phyloP scores from a whole-genome alignment of 2,797 vertebrate genomes.

The Sebastes glaucus region DNA sequence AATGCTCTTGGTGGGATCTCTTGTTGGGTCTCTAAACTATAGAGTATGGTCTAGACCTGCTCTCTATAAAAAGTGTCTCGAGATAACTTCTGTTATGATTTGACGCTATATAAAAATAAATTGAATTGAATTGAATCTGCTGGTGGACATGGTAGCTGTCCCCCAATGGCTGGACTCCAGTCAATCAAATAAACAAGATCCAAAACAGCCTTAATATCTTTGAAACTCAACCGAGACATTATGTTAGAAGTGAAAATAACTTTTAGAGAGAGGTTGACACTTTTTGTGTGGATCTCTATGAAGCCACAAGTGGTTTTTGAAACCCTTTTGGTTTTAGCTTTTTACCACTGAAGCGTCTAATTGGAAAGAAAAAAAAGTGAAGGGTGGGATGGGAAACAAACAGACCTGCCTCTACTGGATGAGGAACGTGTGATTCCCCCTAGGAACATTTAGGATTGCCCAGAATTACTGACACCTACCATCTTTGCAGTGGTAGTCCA shows the following conservation, averaged over 20 bases:
- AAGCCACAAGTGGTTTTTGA: not conserved
- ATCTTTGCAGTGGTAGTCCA: slow-evolving; percentile 89
- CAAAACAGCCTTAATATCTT: not conserved
- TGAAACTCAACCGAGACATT: not conserved
- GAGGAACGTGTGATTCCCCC: not conserved
- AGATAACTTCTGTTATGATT: too few relatives aligned
- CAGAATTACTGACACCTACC: slow-evolving; percentile 76
- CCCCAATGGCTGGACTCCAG: not conserved
- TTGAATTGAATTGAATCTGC: too few relatives aligned
- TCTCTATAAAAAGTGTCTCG: too few relatives aligned
- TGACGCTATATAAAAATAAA: too few relatives aligned
- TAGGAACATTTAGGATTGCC: not conserved
- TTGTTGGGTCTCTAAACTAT: too few relatives aligned
- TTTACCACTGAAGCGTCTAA: not conserved
- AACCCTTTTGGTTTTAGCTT: not conserved
- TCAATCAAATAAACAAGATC: not conserved
- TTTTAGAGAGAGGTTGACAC: not conserved
- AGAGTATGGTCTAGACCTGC: too few relatives aligned
- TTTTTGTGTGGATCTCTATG: not conserved
- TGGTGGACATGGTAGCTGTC: not conserved
- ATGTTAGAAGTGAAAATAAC: not conserved
- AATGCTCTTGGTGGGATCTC: too few relatives aligned
- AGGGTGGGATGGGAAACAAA: not conserved
- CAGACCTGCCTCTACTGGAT: not conserved
- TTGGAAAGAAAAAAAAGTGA: not conserved